Conservation (phyloP, 1,140 invertebrate species). For the Campodea augens region DNA sequence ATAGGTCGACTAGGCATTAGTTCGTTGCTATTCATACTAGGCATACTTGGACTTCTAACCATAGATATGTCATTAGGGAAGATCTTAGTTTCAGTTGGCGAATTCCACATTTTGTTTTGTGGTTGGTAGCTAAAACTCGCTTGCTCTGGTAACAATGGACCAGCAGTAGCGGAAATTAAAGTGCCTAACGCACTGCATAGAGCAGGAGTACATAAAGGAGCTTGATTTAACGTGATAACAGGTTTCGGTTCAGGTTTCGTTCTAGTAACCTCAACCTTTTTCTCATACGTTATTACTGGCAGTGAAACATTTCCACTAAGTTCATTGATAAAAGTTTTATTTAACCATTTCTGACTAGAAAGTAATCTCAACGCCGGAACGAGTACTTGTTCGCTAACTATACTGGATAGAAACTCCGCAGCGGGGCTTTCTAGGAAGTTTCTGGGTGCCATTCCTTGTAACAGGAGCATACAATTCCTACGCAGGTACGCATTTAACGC, state of each 20-base stretch:
- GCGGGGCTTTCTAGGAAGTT: no score
- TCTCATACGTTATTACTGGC: neutral
- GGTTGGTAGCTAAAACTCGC: slow-evolving; percentile 7
- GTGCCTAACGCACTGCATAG: slow-evolving; percentile 11
- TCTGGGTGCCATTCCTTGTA: no score
- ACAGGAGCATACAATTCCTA: no score
- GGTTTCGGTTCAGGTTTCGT: neutral
- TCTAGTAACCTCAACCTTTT: neutral
- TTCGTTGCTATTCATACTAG: slow-evolving; percentile 11
- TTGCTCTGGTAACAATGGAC: slow-evolving; percentile 16
- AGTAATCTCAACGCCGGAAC: neutral
- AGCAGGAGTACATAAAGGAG: neutral
- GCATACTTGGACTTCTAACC: slow-evolving; percentile 4
- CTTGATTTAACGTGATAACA: neutral
- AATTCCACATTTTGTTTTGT: slow-evolving; percentile 12
- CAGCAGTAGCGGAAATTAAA: slow-evolving; percentile 16
- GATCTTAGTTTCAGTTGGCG: slow-evolving; percentile 9
- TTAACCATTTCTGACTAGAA: neutral
- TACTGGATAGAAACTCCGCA: no score
- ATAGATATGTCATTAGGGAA: slow-evolving; percentile 10
- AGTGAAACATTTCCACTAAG: neutral
- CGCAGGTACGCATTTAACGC: no score
- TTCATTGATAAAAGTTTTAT: neutral
- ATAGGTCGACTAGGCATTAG: slow-evolving; percentile 7
- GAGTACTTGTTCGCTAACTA: no score